Conservation (phyloP, 2,113 vertebrate species). For the Accipiter virgatus region DNA sequence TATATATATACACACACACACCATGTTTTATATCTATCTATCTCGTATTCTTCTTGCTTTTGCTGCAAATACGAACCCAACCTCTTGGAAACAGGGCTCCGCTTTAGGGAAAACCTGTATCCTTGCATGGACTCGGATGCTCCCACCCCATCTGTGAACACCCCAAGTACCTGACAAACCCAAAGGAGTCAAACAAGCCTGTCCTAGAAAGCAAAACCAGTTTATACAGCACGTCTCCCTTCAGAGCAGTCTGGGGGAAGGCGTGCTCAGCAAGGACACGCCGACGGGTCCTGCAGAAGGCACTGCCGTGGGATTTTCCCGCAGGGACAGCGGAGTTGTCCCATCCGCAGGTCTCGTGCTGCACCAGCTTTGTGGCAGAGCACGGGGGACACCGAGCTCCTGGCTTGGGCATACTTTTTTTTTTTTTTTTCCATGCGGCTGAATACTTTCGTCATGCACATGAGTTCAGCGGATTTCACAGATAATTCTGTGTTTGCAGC, state of each 20-base stretch:
- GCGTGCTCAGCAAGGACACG: fast-evolving
- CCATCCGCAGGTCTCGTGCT: fast-evolving
- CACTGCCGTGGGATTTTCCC: background rate
- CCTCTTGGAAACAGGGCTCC: background rate
- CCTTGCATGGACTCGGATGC: fast-evolving
- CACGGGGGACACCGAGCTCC: fast-evolving
- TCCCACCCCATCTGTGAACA: background rate
- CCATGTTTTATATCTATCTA: background rate
- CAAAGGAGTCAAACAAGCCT: background rate
- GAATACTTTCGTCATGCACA: background rate
- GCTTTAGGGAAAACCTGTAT: background rate
- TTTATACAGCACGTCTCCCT: fast-evolving
- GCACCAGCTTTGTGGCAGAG: fast-evolving
- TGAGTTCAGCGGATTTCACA: background rate
- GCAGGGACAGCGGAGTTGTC: fast-evolving
- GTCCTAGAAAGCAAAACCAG: background rate
- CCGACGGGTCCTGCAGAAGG: fast-evolving
- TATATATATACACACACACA: too few relatives aligned
- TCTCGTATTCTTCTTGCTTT: background rate
- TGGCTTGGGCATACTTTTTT: fast-evolving
- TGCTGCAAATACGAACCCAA: background rate
- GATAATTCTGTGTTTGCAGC: background rate
- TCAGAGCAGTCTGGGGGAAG: fast-evolving
- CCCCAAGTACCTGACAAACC: background rate
- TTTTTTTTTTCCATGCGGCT: background rate